phyloP scores from a whole-genome alignment of 1,140 invertebrate species.

The Tetragnatha versicolor region DNA sequence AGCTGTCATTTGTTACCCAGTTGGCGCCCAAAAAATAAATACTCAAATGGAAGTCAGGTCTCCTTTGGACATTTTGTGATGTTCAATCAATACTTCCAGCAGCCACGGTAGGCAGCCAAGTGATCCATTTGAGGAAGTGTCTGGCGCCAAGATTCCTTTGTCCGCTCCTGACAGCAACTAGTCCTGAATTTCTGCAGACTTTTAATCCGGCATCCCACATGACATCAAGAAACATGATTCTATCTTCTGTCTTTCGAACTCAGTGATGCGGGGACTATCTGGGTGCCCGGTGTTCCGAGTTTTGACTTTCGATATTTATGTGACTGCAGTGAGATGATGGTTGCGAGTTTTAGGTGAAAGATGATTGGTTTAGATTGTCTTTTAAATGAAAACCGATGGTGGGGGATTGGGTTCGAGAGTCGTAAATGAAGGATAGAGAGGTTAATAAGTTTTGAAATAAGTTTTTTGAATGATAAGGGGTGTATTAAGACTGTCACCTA shows the following conservation, averaged over 20 bases:
- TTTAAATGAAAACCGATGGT: too few species aligned
- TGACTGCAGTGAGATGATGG: neutral
- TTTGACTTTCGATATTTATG: neutral
- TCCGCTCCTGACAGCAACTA: conserved; percentile 39
- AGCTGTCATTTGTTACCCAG: conserved; percentile 45
- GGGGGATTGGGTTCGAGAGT: too few species aligned
- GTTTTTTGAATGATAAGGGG: too few species aligned
- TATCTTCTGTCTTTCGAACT: conserved; percentile 23
- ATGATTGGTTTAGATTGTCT: too few species aligned
- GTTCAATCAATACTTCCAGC: conserved; percentile 45
- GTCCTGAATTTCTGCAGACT: conserved; percentile 35
- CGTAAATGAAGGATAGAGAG: too few species aligned
- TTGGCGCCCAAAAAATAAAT: conserved; percentile 51
- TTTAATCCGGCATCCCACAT: conserved; percentile 32
- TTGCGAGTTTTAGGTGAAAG: too few species aligned
- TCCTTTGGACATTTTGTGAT: conserved; percentile 37
- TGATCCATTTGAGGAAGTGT: conserved; percentile 27
- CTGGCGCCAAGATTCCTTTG: conserved; percentile 42
- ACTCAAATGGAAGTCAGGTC: conserved; percentile 19
- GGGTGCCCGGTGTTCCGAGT: neutral
- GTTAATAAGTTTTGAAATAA: too few species aligned
- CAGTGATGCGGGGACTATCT: conserved; percentile 10
- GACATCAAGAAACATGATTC: conserved; percentile 32
- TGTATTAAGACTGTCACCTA: too few species aligned
- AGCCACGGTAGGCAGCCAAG: conserved; percentile 22